These are phyloP conservation scores for Ormyrus rosae DNA, from an alignment of 2,888 invertebrate genomes.

Conservation along the genomic window DNA sequence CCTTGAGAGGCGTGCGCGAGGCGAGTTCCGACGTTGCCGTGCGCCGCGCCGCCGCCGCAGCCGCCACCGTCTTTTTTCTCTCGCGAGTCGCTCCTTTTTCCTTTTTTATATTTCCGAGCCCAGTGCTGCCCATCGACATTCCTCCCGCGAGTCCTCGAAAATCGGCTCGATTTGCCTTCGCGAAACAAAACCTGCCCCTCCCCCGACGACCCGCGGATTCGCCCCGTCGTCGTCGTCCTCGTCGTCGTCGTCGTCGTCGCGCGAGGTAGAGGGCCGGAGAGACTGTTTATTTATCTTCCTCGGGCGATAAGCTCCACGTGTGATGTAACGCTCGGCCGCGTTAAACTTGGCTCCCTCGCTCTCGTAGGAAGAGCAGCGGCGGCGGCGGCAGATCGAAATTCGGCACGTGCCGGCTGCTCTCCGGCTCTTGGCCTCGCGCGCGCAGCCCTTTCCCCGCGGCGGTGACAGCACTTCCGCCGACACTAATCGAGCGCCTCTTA, in stretches of 20 bases:
- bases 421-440: conserved; percentile 64
- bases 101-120: background rate
- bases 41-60: conserved; percentile 56
- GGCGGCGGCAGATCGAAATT: conserved; percentile 55
- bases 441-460: background rate
- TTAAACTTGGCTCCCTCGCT: background rate
- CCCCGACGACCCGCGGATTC: too few relatives aligned
- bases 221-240: too few relatives aligned
- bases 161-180: too few relatives aligned
- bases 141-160: too few relatives aligned
- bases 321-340: conserved; percentile 60
- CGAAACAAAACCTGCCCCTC: too few relatives aligned
- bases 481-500: too few relatives aligned
- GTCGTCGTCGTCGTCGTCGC: too few relatives aligned
- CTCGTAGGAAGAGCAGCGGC: background rate
- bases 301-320: conserved; percentile 50
- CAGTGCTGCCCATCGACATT: background rate
- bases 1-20: conserved; percentile 39
- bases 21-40: conserved; percentile 61
- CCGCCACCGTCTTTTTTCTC: conserved; percentile 26
- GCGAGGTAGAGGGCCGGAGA: too few relatives aligned
- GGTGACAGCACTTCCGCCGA: too few relatives aligned
- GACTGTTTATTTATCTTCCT: conserved; percentile 44
- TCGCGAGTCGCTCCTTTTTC: background rate
- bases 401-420: conserved; percentile 61